A percentile compares a stretch with the other conserved stretches of the same genome.
Conservation (phyloP, 2,888 invertebrate genomes). For the Synanthedon formicaeformis region DNA sequence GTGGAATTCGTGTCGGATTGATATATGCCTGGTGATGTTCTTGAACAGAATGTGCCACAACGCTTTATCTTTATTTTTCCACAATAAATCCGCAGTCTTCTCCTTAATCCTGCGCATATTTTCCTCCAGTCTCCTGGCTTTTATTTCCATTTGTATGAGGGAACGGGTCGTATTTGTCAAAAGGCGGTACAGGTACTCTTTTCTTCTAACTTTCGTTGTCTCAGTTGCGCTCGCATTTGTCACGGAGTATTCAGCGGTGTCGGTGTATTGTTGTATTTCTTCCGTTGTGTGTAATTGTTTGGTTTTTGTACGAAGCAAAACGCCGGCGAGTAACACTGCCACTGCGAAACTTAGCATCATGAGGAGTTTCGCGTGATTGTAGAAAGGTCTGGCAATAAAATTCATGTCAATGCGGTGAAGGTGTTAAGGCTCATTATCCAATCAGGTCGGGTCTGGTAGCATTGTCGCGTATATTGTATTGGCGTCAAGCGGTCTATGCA, state of each 20-base stretch:
- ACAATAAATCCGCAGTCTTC: conserved; percentile 68
- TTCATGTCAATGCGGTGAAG: conserved; percentile 44
- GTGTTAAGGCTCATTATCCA: conserved; percentile 17
- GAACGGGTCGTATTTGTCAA: conserved; percentile 69
- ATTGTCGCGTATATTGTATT: conserved; percentile 15
- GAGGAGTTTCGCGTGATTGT: conserved; percentile 50
- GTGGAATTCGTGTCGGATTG: conserved; percentile 64
- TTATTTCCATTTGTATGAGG: conserved; percentile 71
- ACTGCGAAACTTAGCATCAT: conserved; percentile 49
- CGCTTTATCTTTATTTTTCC: conserved; percentile 68
- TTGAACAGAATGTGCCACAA: conserved; percentile 67
- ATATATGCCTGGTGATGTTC: conserved; percentile 65
- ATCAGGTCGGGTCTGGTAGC: conserved; percentile 32
- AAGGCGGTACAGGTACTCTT: conserved; percentile 67
- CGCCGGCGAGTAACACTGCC: conserved; percentile 39
- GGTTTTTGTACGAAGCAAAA: conserved; percentile 38
- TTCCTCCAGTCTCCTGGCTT: conserved; percentile 68
- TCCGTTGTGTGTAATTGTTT: conserved; percentile 27
- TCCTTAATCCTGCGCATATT: conserved; percentile 71
- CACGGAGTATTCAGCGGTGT: conserved; percentile 38
- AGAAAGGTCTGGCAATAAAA: conserved; percentile 47
- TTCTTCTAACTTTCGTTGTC: conserved; percentile 50
- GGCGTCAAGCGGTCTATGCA: conserved; percentile 28
- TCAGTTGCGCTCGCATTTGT: conserved; percentile 48
- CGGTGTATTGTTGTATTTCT: conserved; percentile 24